phyloP scores from a whole-genome alignment of 2,797 vertebrate species.

The Pipistrellus pygmaeus region DNA sequence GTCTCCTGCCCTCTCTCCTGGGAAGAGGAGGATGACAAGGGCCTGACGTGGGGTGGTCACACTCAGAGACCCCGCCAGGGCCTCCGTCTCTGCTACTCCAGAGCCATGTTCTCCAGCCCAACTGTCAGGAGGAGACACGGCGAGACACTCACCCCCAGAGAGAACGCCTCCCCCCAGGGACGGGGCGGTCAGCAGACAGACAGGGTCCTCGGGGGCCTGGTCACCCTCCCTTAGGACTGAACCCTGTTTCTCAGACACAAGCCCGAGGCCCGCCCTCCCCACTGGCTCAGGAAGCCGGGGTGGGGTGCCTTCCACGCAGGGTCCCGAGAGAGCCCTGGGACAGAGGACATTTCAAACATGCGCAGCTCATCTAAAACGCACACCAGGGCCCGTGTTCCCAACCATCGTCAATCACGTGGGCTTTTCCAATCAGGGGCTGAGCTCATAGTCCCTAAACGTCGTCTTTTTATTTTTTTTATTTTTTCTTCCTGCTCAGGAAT shows the following conservation, averaged over 20 bases:
- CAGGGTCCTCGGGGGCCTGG: not conserved
- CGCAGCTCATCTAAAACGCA: not conserved
- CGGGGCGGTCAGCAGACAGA: not conserved
- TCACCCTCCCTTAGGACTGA: not conserved
- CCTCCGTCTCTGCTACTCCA: not conserved
- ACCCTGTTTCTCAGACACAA: not conserved
- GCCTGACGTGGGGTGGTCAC: not conserved
- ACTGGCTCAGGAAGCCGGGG: not conserved
- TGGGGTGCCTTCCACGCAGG: not conserved
- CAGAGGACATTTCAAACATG: accelerated
- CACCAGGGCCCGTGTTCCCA: not conserved
- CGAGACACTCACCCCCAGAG: not conserved
- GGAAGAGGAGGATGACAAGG: not conserved
- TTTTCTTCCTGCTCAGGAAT: not conserved
- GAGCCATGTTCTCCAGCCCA: too few relatives aligned
- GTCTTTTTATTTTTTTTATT: not conserved
- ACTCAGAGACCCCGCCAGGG: not conserved
- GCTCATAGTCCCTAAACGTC: not conserved
- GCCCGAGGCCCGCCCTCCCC: not conserved
- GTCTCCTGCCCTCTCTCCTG: not conserved
- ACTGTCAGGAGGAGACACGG: accelerated
- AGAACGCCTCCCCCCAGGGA: not conserved
- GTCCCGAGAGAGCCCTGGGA: not conserved
- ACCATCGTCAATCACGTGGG: not conserved
- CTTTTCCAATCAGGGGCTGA: conserved; percentile 38